Evolutionary conservation across 1,140 invertebrate species (phyloP).

Genomic region (Drosophila kohkoa): DNA sequence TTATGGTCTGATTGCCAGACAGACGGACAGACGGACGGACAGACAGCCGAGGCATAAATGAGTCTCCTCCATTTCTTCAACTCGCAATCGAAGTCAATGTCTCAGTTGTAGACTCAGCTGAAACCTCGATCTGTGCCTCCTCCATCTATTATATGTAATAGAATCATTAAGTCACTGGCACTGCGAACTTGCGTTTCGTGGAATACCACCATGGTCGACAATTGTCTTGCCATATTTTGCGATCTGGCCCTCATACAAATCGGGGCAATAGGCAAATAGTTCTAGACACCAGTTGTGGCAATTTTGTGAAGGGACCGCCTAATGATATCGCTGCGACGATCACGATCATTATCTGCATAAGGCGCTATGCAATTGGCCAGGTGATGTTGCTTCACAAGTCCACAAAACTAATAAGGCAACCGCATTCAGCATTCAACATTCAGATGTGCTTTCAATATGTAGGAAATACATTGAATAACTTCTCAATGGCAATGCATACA

Average conservation of each 20-base stretch:
- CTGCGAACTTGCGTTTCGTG: conserved; percentile 36
- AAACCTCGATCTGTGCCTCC: not conserved
- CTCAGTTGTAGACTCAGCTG: not conserved
- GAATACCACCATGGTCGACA: conserved; percentile 56
- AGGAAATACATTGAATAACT: conserved; percentile 15
- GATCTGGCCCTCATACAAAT: conserved; percentile 8
- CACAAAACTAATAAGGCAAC: conserved; percentile 21
- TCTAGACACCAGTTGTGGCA: conserved; percentile 49
- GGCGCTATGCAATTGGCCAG: conserved; percentile 67
- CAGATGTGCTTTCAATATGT: not conserved
- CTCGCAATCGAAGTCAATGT: not conserved
- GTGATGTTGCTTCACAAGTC: conserved; percentile 62
- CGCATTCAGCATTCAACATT: not conserved
- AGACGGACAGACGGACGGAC: not conserved
- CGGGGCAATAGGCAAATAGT: conserved; percentile 63
- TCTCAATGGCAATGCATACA: not conserved
- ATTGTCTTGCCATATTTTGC: conserved; percentile 22
- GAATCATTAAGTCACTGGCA: conserved; percentile 67
- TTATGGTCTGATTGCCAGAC: conserved; percentile 74
- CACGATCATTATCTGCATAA: conserved; percentile 67
- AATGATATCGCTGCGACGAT: not conserved
- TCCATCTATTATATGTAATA: conserved; percentile 52
- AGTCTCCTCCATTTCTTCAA: conserved; percentile 26
- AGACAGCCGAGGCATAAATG: conserved; percentile 47
- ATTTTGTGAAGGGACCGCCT: conserved; percentile 18